Base-by-base conservation (phyloP, 2,888 invertebrate genomes). In the Agriopis leucophaearia region DNA sequence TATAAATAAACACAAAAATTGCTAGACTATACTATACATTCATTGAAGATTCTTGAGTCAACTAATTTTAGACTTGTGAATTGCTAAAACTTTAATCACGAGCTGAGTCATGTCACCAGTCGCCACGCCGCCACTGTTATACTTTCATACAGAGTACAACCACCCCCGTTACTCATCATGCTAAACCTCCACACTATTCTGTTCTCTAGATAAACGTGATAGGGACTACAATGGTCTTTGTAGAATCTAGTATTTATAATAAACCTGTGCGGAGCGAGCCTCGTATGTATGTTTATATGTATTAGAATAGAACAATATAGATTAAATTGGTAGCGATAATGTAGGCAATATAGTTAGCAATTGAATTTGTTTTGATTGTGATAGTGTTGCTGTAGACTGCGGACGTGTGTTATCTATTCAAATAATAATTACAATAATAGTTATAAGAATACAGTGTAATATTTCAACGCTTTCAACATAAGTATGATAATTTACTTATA, bases 221-320 rank as follows among this genome's bases (percentile, higher is more conserved):
- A 74, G 44, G 15, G 42, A 36, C 36, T 45, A 68, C 40, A 65
- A 64, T 65, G 9, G 65, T 18, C 40, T 15, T 45, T 8, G 16
- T 3, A 51, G 4, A 40, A 35, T 4, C 7, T 35, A 54, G 52
- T 71, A 64, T 63, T 70, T 58, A 59, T 64, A 71, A 42, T 42
- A 57, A 65, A 70, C 70, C 45, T 61, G 57, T 18, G 66, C n/a
- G 65, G 55, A 35, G 56, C 55, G 55, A 35, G 56, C 55, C 36
- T 52, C 54, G 63, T 66, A 67, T 59, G 63, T 66, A 67, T 59
- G 77, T 74, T 78, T 80, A 69, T 69, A n/a, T n/a, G n/a, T n/a
- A 77, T 78, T 82, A 78, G 69, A 76, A 68, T 73, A 76, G 81
- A 83, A 85, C 81, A 84, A 83, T 82, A 81, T 76, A 75, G 74